A percentile compares a stretch with the other conserved stretches of the same genome.
Conservation (phyloP, 2,888 invertebrate genomes). For the Drosophila setosimentum region DNA sequence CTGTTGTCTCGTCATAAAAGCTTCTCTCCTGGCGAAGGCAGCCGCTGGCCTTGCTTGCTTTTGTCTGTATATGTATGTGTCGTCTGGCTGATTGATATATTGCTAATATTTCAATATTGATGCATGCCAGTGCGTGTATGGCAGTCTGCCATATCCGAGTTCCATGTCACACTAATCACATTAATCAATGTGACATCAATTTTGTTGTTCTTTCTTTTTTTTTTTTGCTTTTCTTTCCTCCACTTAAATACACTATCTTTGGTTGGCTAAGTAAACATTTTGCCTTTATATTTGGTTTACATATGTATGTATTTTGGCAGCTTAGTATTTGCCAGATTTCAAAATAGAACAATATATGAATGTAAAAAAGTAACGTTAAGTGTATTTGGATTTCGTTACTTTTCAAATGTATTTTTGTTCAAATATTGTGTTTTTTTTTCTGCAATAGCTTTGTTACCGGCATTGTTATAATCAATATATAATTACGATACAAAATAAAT, state of each 20-base stretch:
- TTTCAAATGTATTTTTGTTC: not conserved
- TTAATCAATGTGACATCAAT: conserved; percentile 11
- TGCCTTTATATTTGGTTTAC: not conserved
- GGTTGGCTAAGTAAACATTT: not conserved
- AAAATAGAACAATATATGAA: not conserved
- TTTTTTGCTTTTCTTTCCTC: conserved; percentile 6
- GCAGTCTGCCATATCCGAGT: conserved; percentile 9
- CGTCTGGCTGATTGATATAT: conserved; percentile 48
- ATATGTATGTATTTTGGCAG: not conserved
- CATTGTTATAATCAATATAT: conserved; percentile 42
- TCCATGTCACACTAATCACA: conserved; percentile 39
- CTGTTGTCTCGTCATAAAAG: conserved; percentile 3
- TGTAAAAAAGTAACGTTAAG: not conserved
- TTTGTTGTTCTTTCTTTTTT: not conserved
- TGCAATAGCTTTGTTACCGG: conserved; percentile 13
- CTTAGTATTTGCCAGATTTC: not conserved
- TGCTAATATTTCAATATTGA: conserved; percentile 35
- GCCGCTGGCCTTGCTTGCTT: not conserved
- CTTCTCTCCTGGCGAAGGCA: not conserved
- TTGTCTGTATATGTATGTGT: conserved; percentile 1
- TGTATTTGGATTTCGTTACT: not conserved
- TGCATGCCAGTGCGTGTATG: conserved; percentile 23
- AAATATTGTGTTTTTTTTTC: not conserved
- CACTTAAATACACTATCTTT: conserved; percentile 27
- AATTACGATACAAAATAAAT: conserved; percentile 32